Evolutionary conservation across 2,888 invertebrate species (phyloP).

Genomic region (Pseudolycoriella hygida): DNA sequence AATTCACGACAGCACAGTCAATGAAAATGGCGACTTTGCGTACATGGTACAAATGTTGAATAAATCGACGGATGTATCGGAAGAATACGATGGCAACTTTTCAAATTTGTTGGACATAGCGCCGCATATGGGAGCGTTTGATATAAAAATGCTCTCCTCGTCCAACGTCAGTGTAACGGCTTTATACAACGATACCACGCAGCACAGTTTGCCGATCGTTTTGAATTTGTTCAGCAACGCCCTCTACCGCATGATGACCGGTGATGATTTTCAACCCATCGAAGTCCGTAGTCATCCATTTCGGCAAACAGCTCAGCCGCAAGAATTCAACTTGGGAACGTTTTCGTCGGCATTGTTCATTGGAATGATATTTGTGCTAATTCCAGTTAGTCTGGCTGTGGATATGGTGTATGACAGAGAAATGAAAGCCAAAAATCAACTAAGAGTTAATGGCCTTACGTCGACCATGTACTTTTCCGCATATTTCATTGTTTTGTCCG

Average conservation of each 20-base stretch:
- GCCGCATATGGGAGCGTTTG: constrained; percentile 48
- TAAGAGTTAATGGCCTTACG: constrained; percentile 63
- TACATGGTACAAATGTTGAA: constrained; percentile 21
- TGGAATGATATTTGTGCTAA: constrained; percentile 63
- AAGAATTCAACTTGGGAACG: constrained; percentile 50
- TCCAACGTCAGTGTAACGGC: constrained; percentile 40
- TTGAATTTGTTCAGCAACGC: constrained; percentile 54
- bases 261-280: constrained; percentile 36
- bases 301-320: constrained; percentile 54
- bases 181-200: constrained; percentile 61
- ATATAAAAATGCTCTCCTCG: constrained; percentile 35
- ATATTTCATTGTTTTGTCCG: constrained; percentile 53
- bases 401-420: constrained; percentile 72
- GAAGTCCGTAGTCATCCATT: constrained; percentile 50
- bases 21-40: constrained; percentile 14
- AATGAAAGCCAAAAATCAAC: constrained; percentile 67
- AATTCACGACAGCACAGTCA: constrained; percentile 23
- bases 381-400: constrained; percentile 59
- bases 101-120: constrained; percentile 40
- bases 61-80: constrained; percentile 19
- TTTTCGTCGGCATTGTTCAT: constrained; percentile 59
- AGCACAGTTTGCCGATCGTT: constrained; percentile 60
- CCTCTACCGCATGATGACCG: constrained; percentile 29
- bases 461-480: constrained; percentile 58
- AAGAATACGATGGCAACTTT: constrained; percentile 47